Conservation (phyloP, 1,140 invertebrate genomes). For the Ceratina australensis region DNA sequence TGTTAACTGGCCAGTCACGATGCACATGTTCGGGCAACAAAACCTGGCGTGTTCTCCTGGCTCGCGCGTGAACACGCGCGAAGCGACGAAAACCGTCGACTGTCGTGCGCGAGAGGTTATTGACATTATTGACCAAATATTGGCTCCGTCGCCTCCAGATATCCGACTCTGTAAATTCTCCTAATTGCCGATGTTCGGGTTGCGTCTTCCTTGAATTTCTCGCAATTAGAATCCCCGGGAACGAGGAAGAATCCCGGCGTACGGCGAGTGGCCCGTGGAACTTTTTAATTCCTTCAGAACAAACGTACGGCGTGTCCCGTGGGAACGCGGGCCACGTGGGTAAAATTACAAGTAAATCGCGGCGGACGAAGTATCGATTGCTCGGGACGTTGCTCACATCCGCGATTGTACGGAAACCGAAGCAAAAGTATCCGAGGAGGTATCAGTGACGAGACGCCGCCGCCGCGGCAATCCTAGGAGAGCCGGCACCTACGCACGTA, state of each 20-base stretch:
- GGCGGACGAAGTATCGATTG: conserved; percentile 17
- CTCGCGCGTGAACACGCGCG: conserved; percentile 33
- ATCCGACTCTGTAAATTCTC: conserved; percentile 21
- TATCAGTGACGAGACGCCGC: conserved; percentile 39
- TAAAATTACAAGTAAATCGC: conserved; percentile 36
- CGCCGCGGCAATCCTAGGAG: conserved; percentile 39
- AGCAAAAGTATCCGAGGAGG: conserved; percentile 22
- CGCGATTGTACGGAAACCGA: conserved; percentile 45
- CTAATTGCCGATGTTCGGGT: background rate
- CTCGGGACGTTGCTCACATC: conserved; percentile 1
- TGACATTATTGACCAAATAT: conserved; percentile 67
- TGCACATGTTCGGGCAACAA: conserved; percentile 69
- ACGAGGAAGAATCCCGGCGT: background rate
- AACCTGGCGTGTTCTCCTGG: conserved; percentile 60
- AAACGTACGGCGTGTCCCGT: background rate
- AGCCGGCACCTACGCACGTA: conserved; percentile 53
- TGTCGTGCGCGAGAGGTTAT: conserved; percentile 61
- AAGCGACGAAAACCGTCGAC: conserved; percentile 47
- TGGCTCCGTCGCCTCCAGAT: conserved; percentile 24
- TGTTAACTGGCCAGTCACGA: conserved; percentile 74
- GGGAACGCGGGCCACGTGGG: background rate
- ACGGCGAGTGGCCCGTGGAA: background rate
- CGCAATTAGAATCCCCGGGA: background rate
- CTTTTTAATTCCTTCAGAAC: background rate
- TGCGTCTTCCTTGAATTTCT: background rate